These are phyloP conservation scores for Drosophila cognata DNA, from an alignment of 2,888 invertebrate species.

Conservation along the genomic window DNA sequence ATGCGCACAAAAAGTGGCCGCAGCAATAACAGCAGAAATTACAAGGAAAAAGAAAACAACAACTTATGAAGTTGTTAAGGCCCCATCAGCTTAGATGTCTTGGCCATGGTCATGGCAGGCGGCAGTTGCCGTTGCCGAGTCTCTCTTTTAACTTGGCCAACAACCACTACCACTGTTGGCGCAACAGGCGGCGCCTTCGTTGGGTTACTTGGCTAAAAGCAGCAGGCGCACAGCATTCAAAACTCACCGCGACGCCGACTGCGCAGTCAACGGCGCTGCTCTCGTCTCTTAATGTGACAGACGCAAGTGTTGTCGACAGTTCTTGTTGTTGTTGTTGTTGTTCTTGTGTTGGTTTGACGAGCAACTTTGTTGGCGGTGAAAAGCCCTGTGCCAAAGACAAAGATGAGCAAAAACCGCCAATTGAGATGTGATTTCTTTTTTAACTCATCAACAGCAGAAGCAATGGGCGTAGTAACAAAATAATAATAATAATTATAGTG, in stretches of 20 bases:
- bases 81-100: conserved; percentile 59
- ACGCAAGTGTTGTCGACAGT: conserved; percentile 42
- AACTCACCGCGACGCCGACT: conserved; percentile 7
- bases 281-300: conserved; percentile 64
- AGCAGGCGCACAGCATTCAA: conserved; percentile 73
- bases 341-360: conserved; percentile 24
- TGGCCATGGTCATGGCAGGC: conserved; percentile 66
- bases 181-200: conserved; percentile 74
- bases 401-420: conserved; percentile 15
- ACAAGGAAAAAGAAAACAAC: conserved; percentile 17
- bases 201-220: conserved; percentile 68
- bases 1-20: conserved; percentile 63
- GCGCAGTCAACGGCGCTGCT: conserved; percentile 19
- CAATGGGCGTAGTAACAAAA: neutral
- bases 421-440: conserved; percentile 2
- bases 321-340: conserved; percentile 11
- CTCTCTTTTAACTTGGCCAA: conserved; percentile 40
- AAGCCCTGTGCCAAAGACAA: conserved; percentile 9
- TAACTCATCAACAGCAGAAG: neutral
- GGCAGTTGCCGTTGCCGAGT: conserved; percentile 17
- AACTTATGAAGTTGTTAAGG: conserved; percentile 73
- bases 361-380: conserved; percentile 11
- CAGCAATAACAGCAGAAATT: conserved; percentile 25
- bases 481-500: neutral
- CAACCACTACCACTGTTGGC: conserved; percentile 28